These are phyloP conservation scores for Cebus imitator DNA, from an alignment of 2,113 vertebrate genomes.

Conservation along the genomic window DNA sequence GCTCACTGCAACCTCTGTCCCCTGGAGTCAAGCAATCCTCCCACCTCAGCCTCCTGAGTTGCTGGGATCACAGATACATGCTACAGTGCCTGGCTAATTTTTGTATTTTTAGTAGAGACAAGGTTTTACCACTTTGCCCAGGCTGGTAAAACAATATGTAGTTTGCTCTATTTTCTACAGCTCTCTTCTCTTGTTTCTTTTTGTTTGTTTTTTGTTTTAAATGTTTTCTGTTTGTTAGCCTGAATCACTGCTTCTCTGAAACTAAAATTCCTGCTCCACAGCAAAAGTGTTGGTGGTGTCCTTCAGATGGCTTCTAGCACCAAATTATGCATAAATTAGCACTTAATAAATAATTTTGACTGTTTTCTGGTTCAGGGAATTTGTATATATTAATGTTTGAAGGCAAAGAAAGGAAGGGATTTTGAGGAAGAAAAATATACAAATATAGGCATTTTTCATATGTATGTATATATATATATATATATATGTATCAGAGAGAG, in stretches of 20 bases:
- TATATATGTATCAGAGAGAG: not conserved
- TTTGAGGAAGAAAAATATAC: constrained; percentile 25
- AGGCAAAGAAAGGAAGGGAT: not conserved
- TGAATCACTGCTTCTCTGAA: not conserved
- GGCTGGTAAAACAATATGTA: no score
- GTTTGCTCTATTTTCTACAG: no score
- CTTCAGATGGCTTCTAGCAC: not conserved
- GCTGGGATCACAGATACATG: no score
- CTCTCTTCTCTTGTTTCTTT: not conserved
- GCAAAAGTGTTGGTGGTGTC: not conserved
- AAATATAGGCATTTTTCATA: not conserved
- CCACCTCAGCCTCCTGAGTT: no score
- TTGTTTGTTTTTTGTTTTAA: not conserved
- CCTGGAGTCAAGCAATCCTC: no score
- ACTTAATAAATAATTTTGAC: not conserved
- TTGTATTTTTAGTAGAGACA: no score
- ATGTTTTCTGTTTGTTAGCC: not conserved
- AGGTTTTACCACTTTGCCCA: no score
- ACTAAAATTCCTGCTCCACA: not conserved
- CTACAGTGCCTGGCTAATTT: no score
- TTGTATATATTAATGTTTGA: not conserved
- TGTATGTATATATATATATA: not conserved
- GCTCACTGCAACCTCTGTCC: no score
- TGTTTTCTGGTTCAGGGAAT: constrained; percentile 7
- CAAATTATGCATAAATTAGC: not conserved